Base-by-base conservation (phyloP, 2,888 invertebrate species). In the Endotricha flammealis region DNA sequence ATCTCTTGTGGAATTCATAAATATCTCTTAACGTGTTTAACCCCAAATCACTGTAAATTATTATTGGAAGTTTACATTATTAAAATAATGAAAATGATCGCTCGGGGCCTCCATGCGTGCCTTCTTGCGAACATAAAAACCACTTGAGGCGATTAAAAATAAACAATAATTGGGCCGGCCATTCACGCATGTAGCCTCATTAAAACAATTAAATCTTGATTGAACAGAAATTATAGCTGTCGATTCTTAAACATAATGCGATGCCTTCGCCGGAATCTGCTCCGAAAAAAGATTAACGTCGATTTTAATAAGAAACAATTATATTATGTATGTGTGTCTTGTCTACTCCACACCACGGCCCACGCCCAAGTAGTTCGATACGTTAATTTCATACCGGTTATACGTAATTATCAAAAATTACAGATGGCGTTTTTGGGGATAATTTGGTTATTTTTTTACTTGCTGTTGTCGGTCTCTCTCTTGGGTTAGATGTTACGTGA, bases 141-240 rank as follows among this genome's bases (percentile, higher is more conserved):
- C 83, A 73, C 86, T 86, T 73, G 75, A 60, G 86, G 85, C 86
- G 83, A 86, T 86, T 86, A 86, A 86, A 86, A 86, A 86, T 86
- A 86, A 86, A 86, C 86, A 86, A 83, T 86, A 86, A 86, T 86
- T 86, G 86, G 80, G 68, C 79, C 81, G 83, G 69, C 83, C 76
- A 83, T 86, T 86, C 86, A 86, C 86, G 86, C 86, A 86, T 85
- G 85, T 67, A 70, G 81, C 64, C 85, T 86, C 86, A 86, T 86
- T 86, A 86, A 86, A 86, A 86, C 86, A 86, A 86, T 86, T 86
- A 86, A 86, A 86, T 86, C 86, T 86, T 86, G 86, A 86, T 86
- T 86, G 86, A 85, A 86, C 86, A 79, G 72, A 86, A 86, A 86
- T 86, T 86, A 86, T 86, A 86, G 85, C 85, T 86, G 86, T 86